Percentiles rank a stretch among this genome's conserved stretches.
Conservation (phyloP, 2,888 invertebrate species). For the Odontomyia ornata region DNA sequence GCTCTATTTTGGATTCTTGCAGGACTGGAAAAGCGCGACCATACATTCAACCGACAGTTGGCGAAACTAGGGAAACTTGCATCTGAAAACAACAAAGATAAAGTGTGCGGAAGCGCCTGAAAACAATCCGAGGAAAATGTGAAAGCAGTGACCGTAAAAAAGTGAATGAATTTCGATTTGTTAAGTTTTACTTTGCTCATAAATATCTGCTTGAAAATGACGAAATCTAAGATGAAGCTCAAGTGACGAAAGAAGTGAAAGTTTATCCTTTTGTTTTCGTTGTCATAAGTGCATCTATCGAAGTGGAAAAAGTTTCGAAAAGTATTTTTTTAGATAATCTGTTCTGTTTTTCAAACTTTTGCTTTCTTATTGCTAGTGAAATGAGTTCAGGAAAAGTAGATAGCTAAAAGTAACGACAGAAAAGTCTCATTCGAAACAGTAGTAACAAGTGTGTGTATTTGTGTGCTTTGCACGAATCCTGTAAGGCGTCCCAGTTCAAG, state of each 20-base stretch:
- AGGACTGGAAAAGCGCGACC: constrained; percentile 11
- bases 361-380: constrained; percentile 3
- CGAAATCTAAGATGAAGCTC: not conserved
- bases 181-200: no score
- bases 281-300: not conserved
- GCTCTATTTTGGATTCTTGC: not conserved
- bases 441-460: constrained; percentile 22
- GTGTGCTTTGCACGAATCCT: constrained; percentile 19
- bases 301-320: constrained; percentile 12
- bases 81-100: not conserved
- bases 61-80: not conserved
- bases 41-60: not conserved
- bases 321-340: constrained; percentile 5
- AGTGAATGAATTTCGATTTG: not conserved
- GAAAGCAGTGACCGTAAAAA: not conserved
- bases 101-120: not conserved
- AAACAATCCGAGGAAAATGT: not conserved
- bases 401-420: not conserved
- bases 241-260: constrained; percentile 9
- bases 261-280: not conserved
- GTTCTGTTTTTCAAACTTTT: constrained; percentile 29
- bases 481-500: constrained; percentile 45
- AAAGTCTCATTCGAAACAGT: not conserved
- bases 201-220: not conserved
- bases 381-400: constrained; percentile 19